Conservation (phyloP, 2,113 vertebrate genomes). For the Heterocephalus glaber region DNA sequence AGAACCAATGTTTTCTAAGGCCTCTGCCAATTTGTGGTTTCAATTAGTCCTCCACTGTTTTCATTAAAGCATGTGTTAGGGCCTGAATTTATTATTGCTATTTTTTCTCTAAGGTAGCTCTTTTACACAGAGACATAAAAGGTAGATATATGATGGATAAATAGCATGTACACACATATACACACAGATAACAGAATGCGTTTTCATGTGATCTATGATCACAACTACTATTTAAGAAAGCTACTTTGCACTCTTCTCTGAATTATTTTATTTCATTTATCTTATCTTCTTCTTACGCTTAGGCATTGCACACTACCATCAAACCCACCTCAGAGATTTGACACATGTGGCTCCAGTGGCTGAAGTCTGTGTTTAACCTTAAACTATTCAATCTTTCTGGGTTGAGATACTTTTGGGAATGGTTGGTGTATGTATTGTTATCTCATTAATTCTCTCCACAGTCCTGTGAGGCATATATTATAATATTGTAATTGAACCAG, state of each 20-base stretch:
- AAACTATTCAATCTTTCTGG: background rate
- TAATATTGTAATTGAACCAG: background rate
- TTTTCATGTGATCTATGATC: background rate
- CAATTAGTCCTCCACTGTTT: background rate
- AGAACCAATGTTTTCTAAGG: background rate
- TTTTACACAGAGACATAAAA: background rate
- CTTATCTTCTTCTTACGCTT: background rate
- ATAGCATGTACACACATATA: background rate
- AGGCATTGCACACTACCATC: background rate
- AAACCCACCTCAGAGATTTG: background rate
- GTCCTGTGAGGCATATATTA: background rate
- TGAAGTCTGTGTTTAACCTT: background rate
- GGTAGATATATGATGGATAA: background rate
- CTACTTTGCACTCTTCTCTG: background rate
- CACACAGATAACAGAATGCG: background rate
- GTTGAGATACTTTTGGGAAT: background rate
- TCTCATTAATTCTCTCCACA: background rate
- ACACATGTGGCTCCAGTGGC: background rate
- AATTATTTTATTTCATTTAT: background rate
- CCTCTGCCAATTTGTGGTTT: constrained; percentile 6
- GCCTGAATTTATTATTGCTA: background rate
- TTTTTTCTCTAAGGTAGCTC: background rate
- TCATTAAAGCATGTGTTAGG: background rate
- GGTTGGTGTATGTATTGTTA: rapidly evolving
- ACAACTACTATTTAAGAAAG: background rate